A percentile compares a stretch with the other conserved stretches of the same genome.
phyloP scores from a whole-genome alignment of 2,113 vertebrate species.

The Gnathonemus longibarbis region DNA sequence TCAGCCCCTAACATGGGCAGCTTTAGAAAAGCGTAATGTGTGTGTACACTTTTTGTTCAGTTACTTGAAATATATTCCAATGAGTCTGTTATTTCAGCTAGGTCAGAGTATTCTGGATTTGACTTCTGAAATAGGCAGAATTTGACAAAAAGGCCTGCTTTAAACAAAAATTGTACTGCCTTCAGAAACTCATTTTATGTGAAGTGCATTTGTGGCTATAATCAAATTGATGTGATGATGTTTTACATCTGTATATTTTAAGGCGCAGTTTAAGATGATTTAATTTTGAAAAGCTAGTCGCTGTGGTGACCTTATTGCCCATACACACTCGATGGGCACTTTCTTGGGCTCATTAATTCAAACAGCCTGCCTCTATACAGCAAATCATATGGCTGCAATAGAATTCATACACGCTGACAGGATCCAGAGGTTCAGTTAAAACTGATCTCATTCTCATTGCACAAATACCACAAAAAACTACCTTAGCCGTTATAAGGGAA shows the following conservation, averaged over 20 bases:
- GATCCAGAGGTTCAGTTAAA: background rate
- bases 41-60: background rate
- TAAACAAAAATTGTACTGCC: background rate
- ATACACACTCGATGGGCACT: background rate
- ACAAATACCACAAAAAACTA: background rate
- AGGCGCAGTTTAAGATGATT: background rate
- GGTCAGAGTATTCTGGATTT: background rate
- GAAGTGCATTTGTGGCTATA: background rate
- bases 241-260: background rate
- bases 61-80: background rate
- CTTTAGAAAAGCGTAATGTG: background rate
- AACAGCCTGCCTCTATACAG: background rate
- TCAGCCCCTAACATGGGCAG: background rate
- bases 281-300: background rate
- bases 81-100: background rate
- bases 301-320: background rate
- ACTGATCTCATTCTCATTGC: background rate
- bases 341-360: background rate
- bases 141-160: too few species aligned
- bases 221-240: background rate
- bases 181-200: background rate
- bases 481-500: background rate
- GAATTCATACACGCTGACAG: background rate
- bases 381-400: background rate
- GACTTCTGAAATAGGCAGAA: background rate